Evolutionary conservation across 2,797 vertebrate genomes (phyloP).

Genomic region (Erithacus rubecula): DNA sequence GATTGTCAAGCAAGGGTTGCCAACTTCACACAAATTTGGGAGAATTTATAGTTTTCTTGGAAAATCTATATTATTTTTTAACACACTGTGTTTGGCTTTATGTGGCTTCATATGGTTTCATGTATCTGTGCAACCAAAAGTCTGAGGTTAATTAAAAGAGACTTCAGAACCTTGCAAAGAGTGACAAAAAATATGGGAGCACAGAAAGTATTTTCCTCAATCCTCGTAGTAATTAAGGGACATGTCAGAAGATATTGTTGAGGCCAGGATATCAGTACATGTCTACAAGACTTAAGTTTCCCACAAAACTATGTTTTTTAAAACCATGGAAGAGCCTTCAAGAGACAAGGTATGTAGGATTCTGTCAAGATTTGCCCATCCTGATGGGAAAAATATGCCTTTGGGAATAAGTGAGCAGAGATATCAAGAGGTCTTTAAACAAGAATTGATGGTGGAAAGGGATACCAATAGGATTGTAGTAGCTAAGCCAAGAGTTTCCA

Average conservation of each 20-base stretch:
- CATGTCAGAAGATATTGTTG: fast-evolving
- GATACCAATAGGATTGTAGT: not conserved
- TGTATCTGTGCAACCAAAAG: not conserved
- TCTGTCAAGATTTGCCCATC: not conserved
- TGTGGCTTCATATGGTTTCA: not conserved
- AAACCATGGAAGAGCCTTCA: not conserved
- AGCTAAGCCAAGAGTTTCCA: not conserved
- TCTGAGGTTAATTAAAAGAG: not conserved
- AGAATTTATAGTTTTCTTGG: not conserved
- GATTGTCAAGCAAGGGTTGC: not conserved
- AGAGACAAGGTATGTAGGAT: not conserved
- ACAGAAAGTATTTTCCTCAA: not conserved
- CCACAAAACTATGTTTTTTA: not conserved
- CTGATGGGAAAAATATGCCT: too few species aligned
- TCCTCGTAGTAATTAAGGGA: not conserved
- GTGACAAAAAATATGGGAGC: not conserved
- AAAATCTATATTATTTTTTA: not conserved
- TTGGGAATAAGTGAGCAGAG: not conserved
- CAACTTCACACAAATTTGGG: not conserved
- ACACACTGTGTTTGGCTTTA: not conserved
- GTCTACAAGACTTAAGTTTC: not conserved
- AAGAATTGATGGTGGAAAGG: not conserved
- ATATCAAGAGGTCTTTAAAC: not conserved
- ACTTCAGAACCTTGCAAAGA: not conserved
- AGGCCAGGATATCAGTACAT: not conserved